phyloP scores from a whole-genome alignment of 1,140 invertebrate species.

The Drosophila nebulosa region DNA sequence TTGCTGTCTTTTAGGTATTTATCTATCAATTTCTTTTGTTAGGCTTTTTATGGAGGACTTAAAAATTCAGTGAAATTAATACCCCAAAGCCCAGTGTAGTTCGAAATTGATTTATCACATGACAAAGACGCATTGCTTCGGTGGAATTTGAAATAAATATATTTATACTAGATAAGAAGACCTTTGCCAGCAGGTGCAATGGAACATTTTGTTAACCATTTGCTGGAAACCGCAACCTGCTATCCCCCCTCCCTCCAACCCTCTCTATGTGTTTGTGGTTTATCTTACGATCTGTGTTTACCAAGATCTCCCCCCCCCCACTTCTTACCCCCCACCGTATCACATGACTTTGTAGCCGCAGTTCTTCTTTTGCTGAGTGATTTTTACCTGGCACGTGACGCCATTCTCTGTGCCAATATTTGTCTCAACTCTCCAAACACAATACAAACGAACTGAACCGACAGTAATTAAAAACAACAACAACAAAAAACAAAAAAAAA shows the following conservation, averaged over 20 bases:
- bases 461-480: constrained; percentile 52
- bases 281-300: constrained; percentile 53
- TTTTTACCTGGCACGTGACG: constrained; percentile 66
- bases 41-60: constrained; percentile 19
- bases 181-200: constrained; percentile 13
- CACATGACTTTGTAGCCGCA: constrained; percentile 57
- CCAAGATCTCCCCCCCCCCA: constrained; percentile 18
- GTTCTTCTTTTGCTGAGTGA: constrained; percentile 32
- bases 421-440: constrained; percentile 36
- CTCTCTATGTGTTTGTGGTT: constrained; percentile 39
- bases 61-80: constrained; percentile 32
- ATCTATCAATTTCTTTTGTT: constrained; percentile 44
- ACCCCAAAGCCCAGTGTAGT: constrained; percentile 29
- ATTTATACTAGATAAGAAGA: constrained; percentile 43
- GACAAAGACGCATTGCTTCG: constrained; percentile 42
- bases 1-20: constrained; percentile 39
- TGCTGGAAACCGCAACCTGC: background rate
- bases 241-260: background rate
- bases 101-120: constrained; percentile 57
- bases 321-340: constrained; percentile 35
- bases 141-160: constrained; percentile 8
- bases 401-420: constrained; percentile 44
- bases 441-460: constrained; percentile 9
- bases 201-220: constrained; percentile 22
- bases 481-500: no score